These are phyloP conservation scores for Rotaria magnacalcarata DNA, from an alignment of 2,888 invertebrate species.

Conservation along the genomic window DNA sequence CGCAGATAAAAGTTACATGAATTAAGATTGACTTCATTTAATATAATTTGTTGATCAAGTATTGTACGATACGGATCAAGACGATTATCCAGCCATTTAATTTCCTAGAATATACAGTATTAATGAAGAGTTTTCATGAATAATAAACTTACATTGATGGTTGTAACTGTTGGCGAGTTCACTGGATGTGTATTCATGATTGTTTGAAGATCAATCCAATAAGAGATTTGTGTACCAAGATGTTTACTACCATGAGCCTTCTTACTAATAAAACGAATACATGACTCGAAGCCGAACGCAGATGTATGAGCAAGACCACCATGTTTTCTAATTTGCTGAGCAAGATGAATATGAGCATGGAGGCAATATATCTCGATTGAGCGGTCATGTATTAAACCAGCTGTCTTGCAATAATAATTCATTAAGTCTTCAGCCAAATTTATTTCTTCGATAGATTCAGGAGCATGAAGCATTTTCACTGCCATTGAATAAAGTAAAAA, in stretches of 20 bases:
- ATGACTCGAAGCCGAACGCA: not conserved
- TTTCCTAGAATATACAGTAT: not conserved
- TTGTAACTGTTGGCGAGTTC: not conserved
- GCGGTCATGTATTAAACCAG: not conserved
- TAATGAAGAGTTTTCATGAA: too few relatives aligned
- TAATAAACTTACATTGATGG: not conserved
- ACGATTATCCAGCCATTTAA: not conserved
- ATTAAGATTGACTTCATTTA: not conserved
- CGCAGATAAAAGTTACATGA: not conserved
- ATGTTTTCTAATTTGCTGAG: not conserved
- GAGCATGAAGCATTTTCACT: not conserved
- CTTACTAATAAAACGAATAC: not conserved
- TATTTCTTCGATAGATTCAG: not conserved
- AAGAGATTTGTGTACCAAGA: not conserved
- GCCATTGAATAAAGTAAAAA: not conserved
- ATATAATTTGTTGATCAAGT: not conserved
- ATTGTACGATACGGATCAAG: not conserved
- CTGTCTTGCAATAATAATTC: not conserved
- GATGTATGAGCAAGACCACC: not conserved
- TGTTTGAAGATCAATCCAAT: not conserved
- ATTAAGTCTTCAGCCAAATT: not conserved
- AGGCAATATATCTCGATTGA: not conserved
- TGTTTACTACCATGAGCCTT: conserved; percentile 5
- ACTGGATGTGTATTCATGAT: not conserved
- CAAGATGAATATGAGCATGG: not conserved